These are phyloP conservation scores for Alfaro cultratus DNA, from an alignment of 2,797 vertebrate genomes.

Conservation along the genomic window DNA sequence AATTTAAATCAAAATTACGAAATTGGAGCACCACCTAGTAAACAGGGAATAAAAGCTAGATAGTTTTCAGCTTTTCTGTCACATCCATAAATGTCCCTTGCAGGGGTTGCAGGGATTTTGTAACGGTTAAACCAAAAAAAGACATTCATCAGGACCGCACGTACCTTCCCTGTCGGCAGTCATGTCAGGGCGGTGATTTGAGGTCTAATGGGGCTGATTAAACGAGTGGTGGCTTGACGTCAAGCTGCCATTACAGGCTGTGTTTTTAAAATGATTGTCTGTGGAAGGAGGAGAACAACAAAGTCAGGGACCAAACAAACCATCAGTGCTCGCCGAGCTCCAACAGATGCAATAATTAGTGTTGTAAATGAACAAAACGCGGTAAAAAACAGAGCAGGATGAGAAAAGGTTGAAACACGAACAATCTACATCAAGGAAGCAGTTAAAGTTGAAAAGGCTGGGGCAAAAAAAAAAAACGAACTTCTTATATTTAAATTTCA, in stretches of 20 bases:
- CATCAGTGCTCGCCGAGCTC: neutral
- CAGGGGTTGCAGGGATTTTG: neutral
- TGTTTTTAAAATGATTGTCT: conserved; percentile 20
- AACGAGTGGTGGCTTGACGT: conserved; percentile 9
- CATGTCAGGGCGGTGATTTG: neutral
- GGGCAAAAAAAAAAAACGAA: too few species aligned
- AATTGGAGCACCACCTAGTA: too few species aligned
- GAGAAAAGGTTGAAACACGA: neutral
- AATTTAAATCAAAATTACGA: too few species aligned
- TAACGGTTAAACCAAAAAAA: neutral
- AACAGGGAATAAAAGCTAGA: too few species aligned
- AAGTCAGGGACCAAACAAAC: conserved; percentile 1
- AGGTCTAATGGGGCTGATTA: conserved; percentile 17
- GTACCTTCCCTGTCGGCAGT: neutral
- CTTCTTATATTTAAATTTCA: neutral
- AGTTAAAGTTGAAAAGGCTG: neutral
- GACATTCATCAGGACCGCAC: neutral
- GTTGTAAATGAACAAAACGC: neutral
- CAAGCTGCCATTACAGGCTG: conserved; percentile 6
- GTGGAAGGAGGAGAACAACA: conserved; percentile 12
- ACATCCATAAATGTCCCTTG: neutral
- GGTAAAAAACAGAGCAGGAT: neutral
- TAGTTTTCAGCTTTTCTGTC: neutral
- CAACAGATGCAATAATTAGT: neutral
- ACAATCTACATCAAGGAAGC: neutral